A percentile compares a stretch with the other conserved stretches of the same genome.
Conservation (phyloP, 2,888 invertebrate species). For the Liposcelis brunnea region DNA sequence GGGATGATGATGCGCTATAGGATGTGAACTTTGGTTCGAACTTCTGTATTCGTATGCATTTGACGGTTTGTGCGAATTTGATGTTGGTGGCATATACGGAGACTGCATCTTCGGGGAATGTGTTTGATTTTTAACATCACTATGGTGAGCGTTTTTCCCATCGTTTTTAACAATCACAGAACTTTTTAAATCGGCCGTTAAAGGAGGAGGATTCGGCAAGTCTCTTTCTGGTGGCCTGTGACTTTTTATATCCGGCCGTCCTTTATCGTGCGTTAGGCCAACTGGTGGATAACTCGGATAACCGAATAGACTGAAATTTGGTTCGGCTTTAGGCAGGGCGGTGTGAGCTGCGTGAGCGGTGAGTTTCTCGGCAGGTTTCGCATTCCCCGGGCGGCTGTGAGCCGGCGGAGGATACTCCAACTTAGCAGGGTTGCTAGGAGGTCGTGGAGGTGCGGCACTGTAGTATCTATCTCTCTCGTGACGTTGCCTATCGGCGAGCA, state of each 20-base stretch:
- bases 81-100: conserved; percentile 26
- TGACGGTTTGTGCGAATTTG: conserved; percentile 13
- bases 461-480: conserved; percentile 18
- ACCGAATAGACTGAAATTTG: conserved; percentile 46
- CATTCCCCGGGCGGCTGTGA: conserved; percentile 23
- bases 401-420: conserved; percentile 30
- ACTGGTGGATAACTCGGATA: conserved; percentile 38
- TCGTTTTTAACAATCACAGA: conserved; percentile 68
- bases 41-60: conserved; percentile 27
- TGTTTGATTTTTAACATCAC: conserved; percentile 30
- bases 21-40: conserved; percentile 30
- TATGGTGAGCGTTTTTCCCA: conserved; percentile 39
- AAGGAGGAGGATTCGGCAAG: conserved; percentile 46
- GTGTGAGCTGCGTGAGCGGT: conserved; percentile 22
- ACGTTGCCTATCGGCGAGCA: conserved; percentile 17
- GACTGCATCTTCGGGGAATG: conserved; percentile 39
- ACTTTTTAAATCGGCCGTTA: conserved; percentile 50
- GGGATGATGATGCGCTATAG: conserved; percentile 21
- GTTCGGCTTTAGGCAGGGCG: conserved; percentile 42
- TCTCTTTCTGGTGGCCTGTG: conserved; percentile 6
- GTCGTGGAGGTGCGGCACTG: conserved; percentile 23
- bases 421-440: conserved; percentile 21
- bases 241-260: conserved; percentile 12
- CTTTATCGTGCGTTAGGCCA: conserved; percentile 25
- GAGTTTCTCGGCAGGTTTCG: conserved; percentile 23